These are phyloP conservation scores for Corvus hawaiiensis DNA, from an alignment of 2,113 vertebrate species.

Conservation along the genomic window DNA sequence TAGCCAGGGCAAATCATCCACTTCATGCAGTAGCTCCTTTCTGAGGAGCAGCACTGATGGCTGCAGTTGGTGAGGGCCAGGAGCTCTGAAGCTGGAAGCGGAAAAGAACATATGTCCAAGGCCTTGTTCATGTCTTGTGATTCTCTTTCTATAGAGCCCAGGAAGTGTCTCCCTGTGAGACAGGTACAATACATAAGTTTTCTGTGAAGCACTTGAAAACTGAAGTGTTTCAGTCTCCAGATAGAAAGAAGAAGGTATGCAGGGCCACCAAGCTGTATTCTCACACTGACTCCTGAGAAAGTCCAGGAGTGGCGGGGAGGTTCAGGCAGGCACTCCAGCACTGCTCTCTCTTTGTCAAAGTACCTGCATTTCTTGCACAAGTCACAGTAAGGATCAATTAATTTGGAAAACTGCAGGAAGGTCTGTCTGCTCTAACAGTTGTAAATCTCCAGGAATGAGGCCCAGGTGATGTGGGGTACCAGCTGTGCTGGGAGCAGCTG, in stretches of 20 bases:
- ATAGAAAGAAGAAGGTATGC: neutral
- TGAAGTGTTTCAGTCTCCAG: neutral
- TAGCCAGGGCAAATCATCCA: neutral
- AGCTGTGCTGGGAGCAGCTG: neutral
- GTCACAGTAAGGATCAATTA: neutral
- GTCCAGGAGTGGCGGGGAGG: neutral
- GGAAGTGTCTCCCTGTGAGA: neutral
- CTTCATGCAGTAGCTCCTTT: neutral
- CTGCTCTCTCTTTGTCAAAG: neutral
- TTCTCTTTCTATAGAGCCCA: neutral
- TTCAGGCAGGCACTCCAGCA: neutral
- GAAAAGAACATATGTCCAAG: neutral
- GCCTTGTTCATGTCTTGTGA: neutral
- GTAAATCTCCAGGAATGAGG: neutral
- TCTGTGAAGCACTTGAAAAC: neutral
- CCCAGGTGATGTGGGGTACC: neutral
- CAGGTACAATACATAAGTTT: neutral
- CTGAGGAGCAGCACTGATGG: neutral
- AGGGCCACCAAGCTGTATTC: neutral
- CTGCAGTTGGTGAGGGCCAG: neutral
- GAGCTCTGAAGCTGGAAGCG: neutral
- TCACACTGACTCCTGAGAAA: neutral
- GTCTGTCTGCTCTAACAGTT: neutral
- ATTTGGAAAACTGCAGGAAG: neutral
- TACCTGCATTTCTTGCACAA: neutral